Base-by-base conservation (phyloP, 2,888 invertebrate species). In the Tuberolachnus salignus region DNA sequence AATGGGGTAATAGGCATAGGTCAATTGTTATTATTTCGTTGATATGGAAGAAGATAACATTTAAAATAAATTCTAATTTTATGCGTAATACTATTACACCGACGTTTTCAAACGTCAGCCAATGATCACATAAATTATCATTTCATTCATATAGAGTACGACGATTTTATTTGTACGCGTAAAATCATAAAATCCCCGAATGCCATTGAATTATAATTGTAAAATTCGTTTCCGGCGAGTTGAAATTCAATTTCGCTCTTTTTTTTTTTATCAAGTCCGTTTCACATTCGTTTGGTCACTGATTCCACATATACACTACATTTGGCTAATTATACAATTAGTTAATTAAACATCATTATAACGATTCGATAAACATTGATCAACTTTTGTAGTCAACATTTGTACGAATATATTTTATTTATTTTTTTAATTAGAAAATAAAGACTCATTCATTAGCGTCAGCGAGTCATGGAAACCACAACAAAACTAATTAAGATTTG, bases 261-360 rank as follows among this genome's bases (percentile, higher is more conserved):
- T 23, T 44, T 53, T 34, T 63, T 16, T 63, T 42, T 42, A 8
- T 61, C 34, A 21, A 51, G n/a, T 51, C 42, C 51, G 21, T 73
- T 73, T 73, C 51, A 42, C 42, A 23, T 53, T 63, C 34, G 63
- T n/a, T 53, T 63, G 51, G 51, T 61, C 63, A 51, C 51, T 42
- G 21, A 11, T 72, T 73, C 59, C 51, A 63, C 16, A n/a, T 53
- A n/a, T 42, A 44, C 19, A 49, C 14, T 51, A 3, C 10, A 16
- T 63, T 73, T 49, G n/a, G 13, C 13, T 49, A 26, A 61, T 71
- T 59, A 19, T 49, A 71, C 13, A 63, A 63, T 53, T 57, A 46
- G 49, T 19, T 67, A 78, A 69, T 78, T 78, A 69, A 78, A 78
- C 59, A 49, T 59, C 13, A 67, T 67, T 59, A n/a, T n/a, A 69